These are phyloP conservation scores for Danaus melanippus DNA, from an alignment of 1,140 invertebrate species.

Conservation along the genomic window DNA sequence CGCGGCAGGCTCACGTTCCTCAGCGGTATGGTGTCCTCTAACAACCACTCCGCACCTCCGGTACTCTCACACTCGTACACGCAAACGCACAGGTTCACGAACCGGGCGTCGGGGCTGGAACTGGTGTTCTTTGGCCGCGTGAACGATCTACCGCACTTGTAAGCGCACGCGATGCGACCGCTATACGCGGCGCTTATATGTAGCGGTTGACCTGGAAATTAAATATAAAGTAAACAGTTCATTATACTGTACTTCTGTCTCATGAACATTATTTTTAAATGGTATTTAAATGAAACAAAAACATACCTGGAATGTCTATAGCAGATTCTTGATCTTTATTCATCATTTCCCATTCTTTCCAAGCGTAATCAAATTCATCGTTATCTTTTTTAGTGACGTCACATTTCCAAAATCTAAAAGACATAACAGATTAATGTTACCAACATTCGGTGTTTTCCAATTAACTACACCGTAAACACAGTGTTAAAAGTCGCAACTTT, in stretches of 20 bases:
- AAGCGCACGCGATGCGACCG: conserved; percentile 96
- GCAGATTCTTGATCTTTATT: conserved; percentile 86
- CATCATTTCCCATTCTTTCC: conserved; percentile 93
- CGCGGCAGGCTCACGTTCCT: conserved; percentile 89
- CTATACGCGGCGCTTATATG: conserved; percentile 98
- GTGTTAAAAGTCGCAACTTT: no score
- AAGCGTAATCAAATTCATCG: conserved; percentile 79
- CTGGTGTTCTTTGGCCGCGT: conserved; percentile 78
- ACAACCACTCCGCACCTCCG: conserved; percentile 97
- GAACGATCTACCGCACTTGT: conserved; percentile 91
- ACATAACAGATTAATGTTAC: conserved; percentile 2
- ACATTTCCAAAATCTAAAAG: conserved; percentile 87
- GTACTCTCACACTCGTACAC: conserved; percentile 99
- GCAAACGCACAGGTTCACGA: conserved; percentile 95
- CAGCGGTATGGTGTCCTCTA: conserved; percentile 96
- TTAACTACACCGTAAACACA: no score
- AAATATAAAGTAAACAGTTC: not conserved
- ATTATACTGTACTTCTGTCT: no score
- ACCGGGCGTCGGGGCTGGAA: conserved; percentile 81
- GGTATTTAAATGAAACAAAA: conserved; percentile 1
- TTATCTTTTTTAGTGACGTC: conserved; percentile 74
- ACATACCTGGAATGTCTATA: conserved; percentile 85
- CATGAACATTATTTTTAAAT: not conserved
- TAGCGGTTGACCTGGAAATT: conserved; percentile 82
- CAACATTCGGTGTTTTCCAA: no score